These are phyloP conservation scores for cattle (Bos taurus) DNA, from an alignment of 2,113 vertebrate species.

Conservation along the genomic window ARS-UCD2.0 NC_037345.1:62018501-62019000, in stretches of 20 bases:
- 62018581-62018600: neutral
- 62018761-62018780: constrained; percentile 64
- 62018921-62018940: neutral
- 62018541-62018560: neutral
- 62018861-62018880: neutral
- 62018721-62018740: constrained; percentile 31
- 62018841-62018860: neutral
- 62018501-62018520: neutral
- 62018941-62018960: rapidly evolving
- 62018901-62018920: neutral
- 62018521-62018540: neutral
- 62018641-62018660: rapidly evolving
- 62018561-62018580: neutral
- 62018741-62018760: neutral
- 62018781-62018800: constrained; percentile 46
- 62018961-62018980: neutral
- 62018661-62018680: no score
- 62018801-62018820: constrained; percentile 38
- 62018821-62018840: constrained; percentile 24
- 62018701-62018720: rapidly evolving
- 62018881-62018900: neutral
- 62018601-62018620: neutral
- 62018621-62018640: rapidly evolving
- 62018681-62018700: rapidly evolving
- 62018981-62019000: neutral